Evolutionary conservation across 2,113 vertebrate species (phyloP).

Genomic region (Aix galericulata): DNA sequence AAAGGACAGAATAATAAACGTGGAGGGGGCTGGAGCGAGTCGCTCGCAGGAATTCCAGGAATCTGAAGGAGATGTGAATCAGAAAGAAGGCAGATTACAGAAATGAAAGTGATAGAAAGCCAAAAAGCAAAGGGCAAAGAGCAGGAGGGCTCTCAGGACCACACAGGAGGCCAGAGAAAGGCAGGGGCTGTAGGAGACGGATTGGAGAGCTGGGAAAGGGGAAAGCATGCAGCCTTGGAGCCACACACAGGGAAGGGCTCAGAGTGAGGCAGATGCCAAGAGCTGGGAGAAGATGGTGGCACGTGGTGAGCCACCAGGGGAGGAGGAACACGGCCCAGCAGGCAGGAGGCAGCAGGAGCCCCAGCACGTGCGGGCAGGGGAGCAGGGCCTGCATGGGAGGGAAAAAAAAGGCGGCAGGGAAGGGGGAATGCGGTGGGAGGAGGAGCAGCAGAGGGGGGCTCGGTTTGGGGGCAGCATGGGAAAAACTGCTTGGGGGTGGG

Average conservation of each 20-base stretch:
- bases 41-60: background rate
- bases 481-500: background rate
- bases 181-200: background rate
- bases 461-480: background rate
- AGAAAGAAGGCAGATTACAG: background rate
- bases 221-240: background rate
- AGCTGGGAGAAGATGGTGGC: background rate
- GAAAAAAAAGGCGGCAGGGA: background rate
- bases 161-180: background rate
- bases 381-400: background rate
- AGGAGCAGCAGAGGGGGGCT: background rate
- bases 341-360: rapidly evolving
- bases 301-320: rapidly evolving
- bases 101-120: background rate
- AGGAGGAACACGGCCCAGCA: background rate
- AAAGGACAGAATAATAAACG: background rate
- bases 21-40: rapidly evolving
- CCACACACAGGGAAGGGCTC: background rate
- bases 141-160: background rate
- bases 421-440: no score
- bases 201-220: background rate
- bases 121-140: background rate
- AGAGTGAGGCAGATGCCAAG: background rate
- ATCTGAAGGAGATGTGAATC: background rate
- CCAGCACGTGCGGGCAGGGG: background rate